phyloP scores from a whole-genome alignment of 2,113 vertebrate species.

The Vidua macroura region DNA sequence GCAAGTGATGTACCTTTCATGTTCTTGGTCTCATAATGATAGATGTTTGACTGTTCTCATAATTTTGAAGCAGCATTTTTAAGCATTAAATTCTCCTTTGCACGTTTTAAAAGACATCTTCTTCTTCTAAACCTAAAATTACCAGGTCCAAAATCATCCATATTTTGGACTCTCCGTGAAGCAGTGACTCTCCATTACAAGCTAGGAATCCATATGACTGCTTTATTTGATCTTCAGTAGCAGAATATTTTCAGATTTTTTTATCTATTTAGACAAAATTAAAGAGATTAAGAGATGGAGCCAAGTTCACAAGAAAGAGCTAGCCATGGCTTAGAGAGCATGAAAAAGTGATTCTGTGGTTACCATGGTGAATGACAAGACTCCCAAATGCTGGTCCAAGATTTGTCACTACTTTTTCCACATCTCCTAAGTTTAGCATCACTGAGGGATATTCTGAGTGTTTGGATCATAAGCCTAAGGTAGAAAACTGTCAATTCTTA shows the following conservation, averaged over 20 bases:
- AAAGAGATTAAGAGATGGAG: neutral
- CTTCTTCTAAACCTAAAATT: neutral
- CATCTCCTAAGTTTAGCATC: neutral
- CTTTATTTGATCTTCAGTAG: neutral
- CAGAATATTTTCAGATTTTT: neutral
- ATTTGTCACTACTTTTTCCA: neutral
- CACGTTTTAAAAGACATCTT: neutral
- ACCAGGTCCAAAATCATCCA: accelerated
- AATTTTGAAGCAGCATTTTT: neutral
- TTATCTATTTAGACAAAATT: neutral
- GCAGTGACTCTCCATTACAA: neutral
- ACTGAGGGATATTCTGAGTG: neutral
- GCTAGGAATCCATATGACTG: neutral
- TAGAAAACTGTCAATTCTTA: neutral
- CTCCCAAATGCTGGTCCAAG: neutral
- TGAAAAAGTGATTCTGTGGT: neutral
- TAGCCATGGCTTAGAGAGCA: neutral
- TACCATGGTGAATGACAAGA: neutral
- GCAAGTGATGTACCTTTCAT: neutral
- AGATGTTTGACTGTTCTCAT: neutral
- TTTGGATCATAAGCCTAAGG: neutral
- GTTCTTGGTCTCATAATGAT: neutral
- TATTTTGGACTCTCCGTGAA: neutral
- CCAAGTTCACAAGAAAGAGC: neutral
- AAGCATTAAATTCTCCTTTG: neutral